Evolutionary conservation across 2,888 invertebrate species (phyloP).

Genomic region (Camponotus fellah): DNA sequence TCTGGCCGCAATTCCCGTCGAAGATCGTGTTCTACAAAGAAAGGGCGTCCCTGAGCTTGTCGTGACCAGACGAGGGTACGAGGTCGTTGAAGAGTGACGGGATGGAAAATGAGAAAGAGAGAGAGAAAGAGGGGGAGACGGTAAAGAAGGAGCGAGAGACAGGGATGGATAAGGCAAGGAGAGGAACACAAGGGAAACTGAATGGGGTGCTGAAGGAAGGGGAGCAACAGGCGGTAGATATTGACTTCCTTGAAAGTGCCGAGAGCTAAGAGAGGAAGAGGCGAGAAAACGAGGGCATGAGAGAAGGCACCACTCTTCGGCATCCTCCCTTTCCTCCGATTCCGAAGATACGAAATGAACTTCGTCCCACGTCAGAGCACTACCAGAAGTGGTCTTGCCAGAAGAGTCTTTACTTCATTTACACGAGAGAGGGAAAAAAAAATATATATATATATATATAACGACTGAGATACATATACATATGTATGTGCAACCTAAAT

Average conservation of each 20-base stretch:
- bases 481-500: not conserved
- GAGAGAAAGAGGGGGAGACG: not conserved
- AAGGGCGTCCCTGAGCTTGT: conserved; percentile 62
- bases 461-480: not conserved
- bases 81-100: conserved; percentile 34
- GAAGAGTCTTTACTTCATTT: conserved; percentile 51
- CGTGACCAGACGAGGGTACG: conserved; percentile 60
- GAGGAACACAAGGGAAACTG: conserved; percentile 35
- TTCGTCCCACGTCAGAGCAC: conserved; percentile 40
- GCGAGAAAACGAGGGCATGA: conserved; percentile 28
- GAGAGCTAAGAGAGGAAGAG: conserved; percentile 41
- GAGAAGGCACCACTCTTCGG: conserved; percentile 7
- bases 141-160: not conserved
- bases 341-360: conserved; percentile 46
- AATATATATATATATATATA: not conserved
- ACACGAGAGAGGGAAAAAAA: conserved; percentile 5
- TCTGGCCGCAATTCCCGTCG: conserved; percentile 61
- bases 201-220: conserved; percentile 43
- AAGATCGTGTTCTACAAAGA: conserved; percentile 70
- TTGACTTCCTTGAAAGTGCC: conserved; percentile 68
- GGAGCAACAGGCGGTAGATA: conserved; percentile 75
- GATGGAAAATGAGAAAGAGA: conserved; percentile 48
- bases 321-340: not conserved
- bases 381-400: not conserved
- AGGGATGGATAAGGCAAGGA: not conserved